Base-by-base conservation (phyloP, 1,140 invertebrate species). In the Bombus sylvicola region DNA sequence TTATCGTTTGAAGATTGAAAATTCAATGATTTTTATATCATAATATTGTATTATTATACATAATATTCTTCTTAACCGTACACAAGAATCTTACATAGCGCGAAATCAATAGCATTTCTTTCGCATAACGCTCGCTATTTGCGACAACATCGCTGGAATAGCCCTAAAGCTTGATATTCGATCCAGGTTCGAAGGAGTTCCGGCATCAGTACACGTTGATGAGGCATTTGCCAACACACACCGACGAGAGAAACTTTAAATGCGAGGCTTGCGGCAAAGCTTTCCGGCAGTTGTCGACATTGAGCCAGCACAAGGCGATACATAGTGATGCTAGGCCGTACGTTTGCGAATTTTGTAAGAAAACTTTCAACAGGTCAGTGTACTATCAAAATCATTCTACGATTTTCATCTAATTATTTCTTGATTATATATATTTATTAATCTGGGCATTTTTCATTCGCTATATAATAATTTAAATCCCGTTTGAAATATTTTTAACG, bases 161-260 rank as follows among this genome's bases (percentile, higher is more conserved):
- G 18, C 3, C 53, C 34, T 6, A 62, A 66, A 53, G 64, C 43
- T 89, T 87, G 62, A 87, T 73, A 80, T 89, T 91, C 62, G 53
- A 88, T 77, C 90, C 87, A 96, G 96, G 96, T 94, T 95, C 96
- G 34, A 96, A 97, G 83, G 97, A 97, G 92, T 97, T 97, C 93
- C 96, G 96, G 69, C 97, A 97, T 93, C 97, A 97, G 90, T 97
- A 97, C 89, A 97, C 97, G 1, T 90, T 97, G 91, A 97, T 97
- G 96, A 96, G 98, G n/a, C 98, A 98, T 92, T 95, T 98, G 37
- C 97, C 97, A 2, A 98, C 97, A 0, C 97, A 98, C 92, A 97
- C 97, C 39, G 97, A 98, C 87, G 98, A 98, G 94, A 96, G 98
- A 79, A 97, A 98, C 93, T 98, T 97, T 93, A 96, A 97, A 88